Evolutionary conservation across 2,113 vertebrate species (phyloP).

Genomic region (Camarhynchus parvulus): DNA sequence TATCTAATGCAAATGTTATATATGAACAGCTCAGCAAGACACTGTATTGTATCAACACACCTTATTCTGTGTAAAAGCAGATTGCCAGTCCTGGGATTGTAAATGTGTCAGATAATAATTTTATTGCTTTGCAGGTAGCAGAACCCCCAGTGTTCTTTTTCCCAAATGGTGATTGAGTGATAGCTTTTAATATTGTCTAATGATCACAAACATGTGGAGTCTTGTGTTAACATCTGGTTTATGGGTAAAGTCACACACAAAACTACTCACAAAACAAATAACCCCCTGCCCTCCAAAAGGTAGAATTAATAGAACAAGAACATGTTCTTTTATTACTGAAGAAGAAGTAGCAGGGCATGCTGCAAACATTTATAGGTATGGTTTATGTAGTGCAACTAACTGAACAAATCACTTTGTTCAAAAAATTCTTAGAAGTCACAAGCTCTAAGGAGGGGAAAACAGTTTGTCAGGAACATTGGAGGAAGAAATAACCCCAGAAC

Average conservation of each 20-base stretch:
- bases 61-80: conserved; percentile 52
- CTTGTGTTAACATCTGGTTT: conserved; percentile 71
- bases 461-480: background rate
- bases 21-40: conserved; percentile 66
- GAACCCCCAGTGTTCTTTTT: conserved; percentile 41
- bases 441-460: background rate
- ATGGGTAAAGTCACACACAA: conserved; percentile 15
- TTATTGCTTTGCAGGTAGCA: conserved; percentile 72
- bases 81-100: conserved; percentile 59
- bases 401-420: background rate
- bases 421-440: background rate
- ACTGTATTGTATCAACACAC: conserved; percentile 33
- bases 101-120: conserved; percentile 72
- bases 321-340: conserved; percentile 34
- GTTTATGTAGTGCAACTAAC: conserved; percentile 22
- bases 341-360: background rate
- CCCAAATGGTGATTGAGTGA: conserved; percentile 58
- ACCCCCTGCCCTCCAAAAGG: conserved; percentile 29
- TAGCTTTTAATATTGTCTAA: conserved; percentile 73
- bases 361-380: conserved; percentile 9
- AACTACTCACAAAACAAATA: conserved; percentile 10
- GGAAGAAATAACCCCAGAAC: background rate
- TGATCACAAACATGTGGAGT: conserved; percentile 64
- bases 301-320: conserved; percentile 53
- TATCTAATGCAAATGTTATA: conserved; percentile 70